A percentile compares a stretch with the other conserved stretches of the same genome.
Conservation (phyloP, 2,888 invertebrate species). For the Clunio marinus region DNA sequence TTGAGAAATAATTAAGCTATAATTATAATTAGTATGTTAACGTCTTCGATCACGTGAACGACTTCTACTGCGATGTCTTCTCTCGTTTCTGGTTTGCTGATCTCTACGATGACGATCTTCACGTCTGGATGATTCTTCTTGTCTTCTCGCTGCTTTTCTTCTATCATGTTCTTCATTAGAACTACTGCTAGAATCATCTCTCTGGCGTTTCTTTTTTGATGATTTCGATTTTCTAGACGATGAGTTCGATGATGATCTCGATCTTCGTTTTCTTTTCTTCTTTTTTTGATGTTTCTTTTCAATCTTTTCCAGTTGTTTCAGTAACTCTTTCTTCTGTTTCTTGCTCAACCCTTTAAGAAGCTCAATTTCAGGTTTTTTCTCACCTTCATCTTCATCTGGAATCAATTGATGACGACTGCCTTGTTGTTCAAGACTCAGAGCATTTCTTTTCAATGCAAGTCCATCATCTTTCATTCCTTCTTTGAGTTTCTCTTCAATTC, state of each 20-base stretch:
- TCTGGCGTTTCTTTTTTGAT: not conserved
- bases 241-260: not conserved
- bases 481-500: conserved; percentile 51
- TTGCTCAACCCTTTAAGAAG: conserved; percentile 78
- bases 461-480: conserved; percentile 82
- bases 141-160: not conserved
- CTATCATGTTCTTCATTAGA: not conserved
- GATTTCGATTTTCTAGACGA: not conserved
- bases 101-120: not conserved
- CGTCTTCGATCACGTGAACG: not conserved
- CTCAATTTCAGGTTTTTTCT: conserved; percentile 62
- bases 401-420: conserved; percentile 59
- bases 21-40: too few species aligned
- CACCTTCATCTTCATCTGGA: conserved; percentile 52
- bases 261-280: not conserved
- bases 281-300: conserved; percentile 41
- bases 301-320: conserved; percentile 60
- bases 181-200: not conserved
- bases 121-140: not conserved
- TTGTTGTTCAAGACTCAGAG: conserved; percentile 58
- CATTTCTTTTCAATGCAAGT: conserved; percentile 77
- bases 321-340: conserved; percentile 83
- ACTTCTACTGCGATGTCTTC: not conserved
- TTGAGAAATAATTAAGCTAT: too few species aligned
- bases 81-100: not conserved